Percentiles rank a stretch among this genome's conserved stretches.
phyloP scores from a whole-genome alignment of 2,888 invertebrate genomes.

The Beris morrisii region DNA sequence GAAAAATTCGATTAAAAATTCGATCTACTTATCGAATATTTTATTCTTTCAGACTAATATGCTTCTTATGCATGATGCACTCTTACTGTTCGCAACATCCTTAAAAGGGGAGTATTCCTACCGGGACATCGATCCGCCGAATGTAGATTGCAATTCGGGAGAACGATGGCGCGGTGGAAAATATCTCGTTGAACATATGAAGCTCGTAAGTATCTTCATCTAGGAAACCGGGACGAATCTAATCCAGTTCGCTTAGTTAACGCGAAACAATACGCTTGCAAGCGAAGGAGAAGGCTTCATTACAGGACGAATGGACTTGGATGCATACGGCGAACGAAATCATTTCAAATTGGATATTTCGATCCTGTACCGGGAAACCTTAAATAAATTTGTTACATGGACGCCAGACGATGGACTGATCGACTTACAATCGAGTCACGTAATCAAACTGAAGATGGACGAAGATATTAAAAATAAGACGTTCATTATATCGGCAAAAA shows the following conservation, averaged over 20 bases:
- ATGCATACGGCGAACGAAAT: slow-evolving; percentile 65
- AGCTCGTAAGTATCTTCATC: slow-evolving; percentile 43
- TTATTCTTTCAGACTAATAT: slow-evolving; percentile 59
- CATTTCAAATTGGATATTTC: slow-evolving; percentile 60
- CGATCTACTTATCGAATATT: slow-evolving; percentile 2
- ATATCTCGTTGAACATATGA: slow-evolving; percentile 64
- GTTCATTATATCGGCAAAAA: slow-evolving; percentile 27
- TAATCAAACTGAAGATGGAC: slow-evolving; percentile 55
- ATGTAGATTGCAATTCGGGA: slow-evolving; percentile 45
- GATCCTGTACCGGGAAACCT: slow-evolving; percentile 60
- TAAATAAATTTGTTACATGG: slow-evolving; percentile 59
- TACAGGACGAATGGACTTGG: slow-evolving; percentile 51
- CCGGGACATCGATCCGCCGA: slow-evolving; percentile 30
- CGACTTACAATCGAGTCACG: slow-evolving; percentile 40
- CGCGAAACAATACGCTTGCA: slow-evolving; percentile 19
- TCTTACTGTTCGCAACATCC: slow-evolving; percentile 63
- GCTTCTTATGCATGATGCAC: slow-evolving; percentile 66
- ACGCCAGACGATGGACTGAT: slow-evolving; percentile 50
- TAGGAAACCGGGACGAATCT: no score
- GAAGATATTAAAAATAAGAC: slow-evolving; percentile 51
- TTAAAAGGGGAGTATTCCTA: slow-evolving; percentile 50
- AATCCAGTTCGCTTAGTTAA: background rate
- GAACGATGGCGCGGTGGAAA: slow-evolving; percentile 60
- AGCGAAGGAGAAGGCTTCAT: slow-evolving; percentile 18
- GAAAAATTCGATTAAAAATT: background rate